These are phyloP conservation scores for Loripinus fragilis DNA, from an alignment of 2,888 invertebrate species.

Conservation along the genomic window DNA sequence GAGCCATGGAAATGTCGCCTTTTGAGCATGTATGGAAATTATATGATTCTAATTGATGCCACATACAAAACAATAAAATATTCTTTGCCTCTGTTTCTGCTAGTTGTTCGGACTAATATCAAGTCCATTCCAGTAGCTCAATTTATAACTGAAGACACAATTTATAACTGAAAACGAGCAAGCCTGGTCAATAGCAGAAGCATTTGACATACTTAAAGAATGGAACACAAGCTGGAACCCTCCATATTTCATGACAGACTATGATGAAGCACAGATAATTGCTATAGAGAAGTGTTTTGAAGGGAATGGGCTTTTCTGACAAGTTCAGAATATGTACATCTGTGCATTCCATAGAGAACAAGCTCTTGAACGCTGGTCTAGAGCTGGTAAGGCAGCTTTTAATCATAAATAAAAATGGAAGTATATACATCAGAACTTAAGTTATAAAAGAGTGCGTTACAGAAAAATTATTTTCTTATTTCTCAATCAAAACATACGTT, in stretches of 20 bases:
- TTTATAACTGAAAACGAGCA: too few relatives aligned
- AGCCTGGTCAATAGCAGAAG: slow-evolving; percentile 5
- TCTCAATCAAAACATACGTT: too few relatives aligned
- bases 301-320: not conserved
- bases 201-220: slow-evolving; percentile 12
- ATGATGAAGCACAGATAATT: not conserved
- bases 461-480: too few relatives aligned
- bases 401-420: too few relatives aligned
- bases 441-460: too few relatives aligned
- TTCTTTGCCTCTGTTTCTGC: slow-evolving; percentile 24
- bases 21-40: too few relatives aligned
- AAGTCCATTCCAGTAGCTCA: slow-evolving; percentile 20
- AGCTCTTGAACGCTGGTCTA: slow-evolving; percentile 19
- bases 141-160: slow-evolving; percentile 16
- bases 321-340: not conserved
- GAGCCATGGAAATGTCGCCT: too few relatives aligned
- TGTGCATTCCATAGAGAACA: slow-evolving; percentile 26
- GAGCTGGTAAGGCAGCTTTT: too few relatives aligned
- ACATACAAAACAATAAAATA: slow-evolving; percentile 31
- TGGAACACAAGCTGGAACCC: slow-evolving; percentile 27
- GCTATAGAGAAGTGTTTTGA: too few relatives aligned
- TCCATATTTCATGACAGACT: slow-evolving; percentile 17
- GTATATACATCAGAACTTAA: too few relatives aligned
- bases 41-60: too few relatives aligned
- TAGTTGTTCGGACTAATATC: slow-evolving; percentile 21